These are phyloP conservation scores for Phalacrocorax carbo DNA, from an alignment of 2,113 vertebrate genomes.

Conservation along the genomic window DNA sequence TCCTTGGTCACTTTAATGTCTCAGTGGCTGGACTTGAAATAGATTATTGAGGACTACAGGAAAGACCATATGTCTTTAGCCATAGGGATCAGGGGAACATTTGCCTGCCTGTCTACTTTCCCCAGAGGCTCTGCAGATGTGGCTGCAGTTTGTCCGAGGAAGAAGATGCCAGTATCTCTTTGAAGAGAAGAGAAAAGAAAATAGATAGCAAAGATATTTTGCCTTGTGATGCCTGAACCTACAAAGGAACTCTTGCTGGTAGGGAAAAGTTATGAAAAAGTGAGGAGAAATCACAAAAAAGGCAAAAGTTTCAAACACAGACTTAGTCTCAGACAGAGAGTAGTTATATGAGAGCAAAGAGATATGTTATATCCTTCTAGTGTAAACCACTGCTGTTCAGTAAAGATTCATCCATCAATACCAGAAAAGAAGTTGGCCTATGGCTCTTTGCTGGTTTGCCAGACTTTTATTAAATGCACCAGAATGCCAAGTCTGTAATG, in stretches of 20 bases:
- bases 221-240: neutral
- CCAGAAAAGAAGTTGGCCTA: constrained; percentile 26
- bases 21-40: neutral
- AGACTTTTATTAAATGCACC: constrained; percentile 59
- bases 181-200: neutral
- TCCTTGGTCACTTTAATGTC: neutral
- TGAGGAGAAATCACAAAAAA: neutral
- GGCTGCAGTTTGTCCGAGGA: neutral
- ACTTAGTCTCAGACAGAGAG: neutral
- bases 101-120: neutral
- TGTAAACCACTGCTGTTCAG: constrained; percentile 29
- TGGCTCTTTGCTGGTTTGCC: constrained; percentile 44
- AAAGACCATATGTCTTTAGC: neutral
- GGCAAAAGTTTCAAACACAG: neutral
- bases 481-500: constrained; percentile 58
- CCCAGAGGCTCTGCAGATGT: neutral
- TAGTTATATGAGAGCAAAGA: neutral
- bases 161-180: neutral
- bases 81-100: neutral
- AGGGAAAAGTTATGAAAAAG: neutral
- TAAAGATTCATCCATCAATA: constrained; percentile 51
- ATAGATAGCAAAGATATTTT: neutral
- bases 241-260: neutral
- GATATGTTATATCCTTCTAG: constrained; percentile 3
- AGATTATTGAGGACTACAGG: neutral